These are phyloP conservation scores for Sparus aurata DNA, from an alignment of 2,797 vertebrate genomes.

Conservation along the genomic window DNA sequence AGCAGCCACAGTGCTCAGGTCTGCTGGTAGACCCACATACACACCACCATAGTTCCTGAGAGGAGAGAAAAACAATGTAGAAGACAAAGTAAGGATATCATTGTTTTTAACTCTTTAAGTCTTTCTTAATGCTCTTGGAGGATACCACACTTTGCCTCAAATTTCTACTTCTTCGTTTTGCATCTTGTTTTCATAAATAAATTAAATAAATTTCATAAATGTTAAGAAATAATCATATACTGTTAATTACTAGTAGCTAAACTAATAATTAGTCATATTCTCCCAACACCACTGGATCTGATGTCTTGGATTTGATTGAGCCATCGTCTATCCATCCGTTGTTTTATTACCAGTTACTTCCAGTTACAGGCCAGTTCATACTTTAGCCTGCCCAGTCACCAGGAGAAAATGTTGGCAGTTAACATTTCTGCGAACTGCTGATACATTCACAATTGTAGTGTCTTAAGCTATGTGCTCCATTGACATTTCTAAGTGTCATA, in stretches of 20 bases:
- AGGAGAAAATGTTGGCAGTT: too few species aligned
- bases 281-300: too few species aligned
- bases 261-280: too few species aligned
- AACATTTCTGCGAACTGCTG: too few species aligned
- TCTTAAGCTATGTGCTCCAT: too few species aligned
- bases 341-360: background rate
- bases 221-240: background rate
- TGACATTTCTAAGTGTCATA: too few species aligned
- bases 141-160: background rate
- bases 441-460: too few species aligned
- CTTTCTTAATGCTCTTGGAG: background rate
- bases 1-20: conserved; percentile 85
- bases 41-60: conserved; percentile 96
- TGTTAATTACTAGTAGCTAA: too few species aligned
- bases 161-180: background rate
- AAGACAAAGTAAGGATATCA: background rate
- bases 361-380: background rate
- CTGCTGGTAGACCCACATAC: conserved; percentile 93
- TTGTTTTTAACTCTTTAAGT: background rate
- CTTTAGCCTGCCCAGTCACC: too few species aligned
- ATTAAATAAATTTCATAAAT: too few species aligned
- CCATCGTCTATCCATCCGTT: background rate
- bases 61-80: conserved; percentile 21
- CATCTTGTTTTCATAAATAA: background rate
- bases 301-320: too few species aligned